Base-by-base conservation (phyloP, 2,888 invertebrate genomes). In the Calameuta idolon region DNA sequence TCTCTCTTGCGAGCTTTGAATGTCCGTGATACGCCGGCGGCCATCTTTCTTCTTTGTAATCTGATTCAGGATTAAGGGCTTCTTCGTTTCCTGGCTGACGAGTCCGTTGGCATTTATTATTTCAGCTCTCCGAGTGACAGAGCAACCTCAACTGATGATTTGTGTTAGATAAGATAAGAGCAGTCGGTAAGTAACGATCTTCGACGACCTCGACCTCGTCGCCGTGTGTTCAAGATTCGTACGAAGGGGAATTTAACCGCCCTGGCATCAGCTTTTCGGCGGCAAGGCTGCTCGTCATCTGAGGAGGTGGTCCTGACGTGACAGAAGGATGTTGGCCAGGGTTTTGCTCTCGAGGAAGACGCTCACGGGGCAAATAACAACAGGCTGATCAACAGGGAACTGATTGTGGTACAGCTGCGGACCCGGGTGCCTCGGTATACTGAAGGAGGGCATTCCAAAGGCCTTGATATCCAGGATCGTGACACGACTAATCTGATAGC, bases 211-310 rank as follows among this genome's bases (percentile, higher is more conserved):
- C 34, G 77, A 69, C 74, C 69, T 79, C 33, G 34, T n/a, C 35
- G 74, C 55, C 55, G 23, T 55, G 23, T 55, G 23, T 23, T 55
- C 55, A 55, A 55, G 23, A 55, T 55, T 71, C 71, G 71, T 31
- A 71, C 71, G 23, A 71, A 71, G 71, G 71, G 77, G 82, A 81
- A 75, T 83, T 76, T 80, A 85, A 87, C 86, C 86, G 87, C 87
- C 87, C 84, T 86, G 84, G 85, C 86, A 83, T 86, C 84, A 86
- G 88, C 86, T 88, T 86, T 85, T 83, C 83, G 90, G 88, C 86
- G 88, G 88, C 83, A 81, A 79, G 82, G 88, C 87, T 85, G 85
- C 90, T 89, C 86, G 90, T 90, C 90, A 90, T 89, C 90, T 90
- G 78, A 86, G 82, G 69, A 82, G 83, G 82, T 86, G 85, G 84